These are phyloP conservation scores for Tholera decimalis DNA, from an alignment of 2,888 invertebrate species.

Conservation along the genomic window DNA sequence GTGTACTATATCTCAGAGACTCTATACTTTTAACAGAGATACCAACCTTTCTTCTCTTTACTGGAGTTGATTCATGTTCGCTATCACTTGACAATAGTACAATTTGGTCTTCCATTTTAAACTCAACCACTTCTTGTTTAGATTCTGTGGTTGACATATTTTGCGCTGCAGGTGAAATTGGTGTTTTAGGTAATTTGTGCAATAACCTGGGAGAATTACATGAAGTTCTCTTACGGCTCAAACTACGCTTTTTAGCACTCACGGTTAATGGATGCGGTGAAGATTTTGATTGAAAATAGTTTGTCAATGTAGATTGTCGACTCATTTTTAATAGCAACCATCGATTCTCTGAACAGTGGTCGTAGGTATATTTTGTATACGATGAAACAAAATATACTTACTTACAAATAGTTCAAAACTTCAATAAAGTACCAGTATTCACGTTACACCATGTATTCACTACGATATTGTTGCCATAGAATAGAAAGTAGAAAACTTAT, in stretches of 20 bases:
- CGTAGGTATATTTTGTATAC: conserved; percentile 13
- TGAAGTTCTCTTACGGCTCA: conserved; percentile 69
- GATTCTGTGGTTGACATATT: conserved; percentile 39
- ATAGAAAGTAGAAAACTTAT: not conserved
- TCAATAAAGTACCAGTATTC: not conserved
- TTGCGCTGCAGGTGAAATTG: conserved; percentile 37
- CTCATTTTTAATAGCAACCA: conserved; percentile 28
- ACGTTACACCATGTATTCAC: not conserved
- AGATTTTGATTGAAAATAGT: conserved; percentile 66
- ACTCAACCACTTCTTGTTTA: conserved; percentile 20
- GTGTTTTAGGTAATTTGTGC: conserved; percentile 38
- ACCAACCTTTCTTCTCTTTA: conserved; percentile 15
- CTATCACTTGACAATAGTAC: conserved; percentile 77
- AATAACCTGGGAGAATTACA: conserved; percentile 59
- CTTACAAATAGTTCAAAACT: conserved; percentile 5
- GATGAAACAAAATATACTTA: conserved; percentile 17
- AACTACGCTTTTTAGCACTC: conserved; percentile 68
- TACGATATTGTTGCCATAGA: not conserved
- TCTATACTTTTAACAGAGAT: conserved; percentile 36
- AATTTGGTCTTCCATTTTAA: conserved; percentile 50
- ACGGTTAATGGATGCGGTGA: conserved; percentile 31
- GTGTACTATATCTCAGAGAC: conserved; percentile 15
- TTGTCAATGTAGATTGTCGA: conserved; percentile 45
- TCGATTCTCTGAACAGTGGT: conserved; percentile 11
- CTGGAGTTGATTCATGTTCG: conserved; percentile 64